Percentiles rank a stretch among this genome's conserved stretches.
phyloP scores from a whole-genome alignment of 2,888 invertebrate species.

The Zaprionus lineosus region DNA sequence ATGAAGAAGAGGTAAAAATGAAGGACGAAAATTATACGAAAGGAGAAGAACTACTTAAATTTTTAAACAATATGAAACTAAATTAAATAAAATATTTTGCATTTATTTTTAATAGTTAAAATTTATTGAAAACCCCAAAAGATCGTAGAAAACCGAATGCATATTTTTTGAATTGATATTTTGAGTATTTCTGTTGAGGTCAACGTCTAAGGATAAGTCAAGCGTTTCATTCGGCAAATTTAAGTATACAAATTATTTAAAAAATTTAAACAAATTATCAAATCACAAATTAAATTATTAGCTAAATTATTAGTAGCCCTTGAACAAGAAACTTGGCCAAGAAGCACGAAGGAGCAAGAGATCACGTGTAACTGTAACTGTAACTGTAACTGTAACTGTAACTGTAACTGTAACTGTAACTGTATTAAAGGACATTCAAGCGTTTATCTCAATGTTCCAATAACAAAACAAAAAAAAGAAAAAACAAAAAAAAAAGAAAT shows the following conservation, averaged over 20 bases:
- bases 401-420: too few relatives aligned
- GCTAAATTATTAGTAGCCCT: constrained; percentile 58
- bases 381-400: constrained; percentile 21
- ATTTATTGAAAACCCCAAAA: constrained; percentile 47
- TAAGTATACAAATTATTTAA: constrained; percentile 22
- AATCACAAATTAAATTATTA: constrained; percentile 49
- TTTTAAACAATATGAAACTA: too few relatives aligned
- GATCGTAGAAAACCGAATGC: constrained; percentile 6
- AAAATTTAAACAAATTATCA: constrained; percentile 6
- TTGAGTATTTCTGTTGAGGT: constrained; percentile 48
- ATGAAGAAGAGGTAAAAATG: too few relatives aligned
- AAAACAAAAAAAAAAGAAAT: neutral
- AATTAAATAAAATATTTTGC: constrained; percentile 53
- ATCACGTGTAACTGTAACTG: constrained; percentile 4
- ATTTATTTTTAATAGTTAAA: constrained; percentile 62
- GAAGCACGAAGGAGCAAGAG: neutral
- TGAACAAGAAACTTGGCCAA: constrained; percentile 39
- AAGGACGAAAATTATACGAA: too few relatives aligned
- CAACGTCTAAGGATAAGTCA: constrained; percentile 1
- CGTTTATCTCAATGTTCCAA: too few relatives aligned
- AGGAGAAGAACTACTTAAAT: too few relatives aligned
- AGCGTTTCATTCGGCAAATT: constrained; percentile 18
- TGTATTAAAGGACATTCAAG: too few relatives aligned
- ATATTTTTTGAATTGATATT: constrained; percentile 58
- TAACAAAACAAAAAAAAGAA: constrained; percentile 10